A percentile compares a stretch with the other conserved stretches of the same genome.
Evolutionary conservation across 2,113 vertebrate genomes (phyloP).

Genomic region (Salvelinus sp.): DNA sequence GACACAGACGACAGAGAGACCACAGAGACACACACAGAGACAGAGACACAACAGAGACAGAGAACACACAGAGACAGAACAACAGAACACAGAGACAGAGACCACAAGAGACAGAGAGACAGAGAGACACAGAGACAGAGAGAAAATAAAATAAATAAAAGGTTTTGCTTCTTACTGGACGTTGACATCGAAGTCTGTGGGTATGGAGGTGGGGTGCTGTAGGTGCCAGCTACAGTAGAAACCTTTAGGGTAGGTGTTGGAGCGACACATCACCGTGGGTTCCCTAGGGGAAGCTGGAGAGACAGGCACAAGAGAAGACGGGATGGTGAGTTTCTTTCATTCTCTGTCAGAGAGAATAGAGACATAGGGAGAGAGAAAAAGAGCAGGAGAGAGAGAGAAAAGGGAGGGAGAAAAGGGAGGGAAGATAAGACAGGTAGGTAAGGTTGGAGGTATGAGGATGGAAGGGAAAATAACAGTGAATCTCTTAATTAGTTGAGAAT

Average conservation of each 20-base stretch:
- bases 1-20: no score
- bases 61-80: no score
- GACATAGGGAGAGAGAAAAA: background rate
- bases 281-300: slow-evolving; percentile 80
- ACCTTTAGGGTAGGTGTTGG: slow-evolving; percentile 94
- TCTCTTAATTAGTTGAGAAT: no score
- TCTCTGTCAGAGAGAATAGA: background rate
- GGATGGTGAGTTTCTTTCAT: background rate
- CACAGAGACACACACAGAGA: no score
- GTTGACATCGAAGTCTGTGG: slow-evolving; percentile 89
- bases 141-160: background rate
- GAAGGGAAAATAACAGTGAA: no score
- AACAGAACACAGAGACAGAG: no score
- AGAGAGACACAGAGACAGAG: background rate
- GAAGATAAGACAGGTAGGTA: background rate
- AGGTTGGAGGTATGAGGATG: no score
- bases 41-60: no score
- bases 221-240: slow-evolving; percentile 99
- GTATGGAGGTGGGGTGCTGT: slow-evolving; percentile 84
- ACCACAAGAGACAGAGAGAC: background rate
- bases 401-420: background rate
- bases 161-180: slow-evolving; percentile 84
- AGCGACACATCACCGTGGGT: slow-evolving; percentile 87
- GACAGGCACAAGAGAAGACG: background rate
- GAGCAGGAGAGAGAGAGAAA: background rate